Conservation (phyloP, 2,113 vertebrate genomes). For the Carassius auratus region DNA sequence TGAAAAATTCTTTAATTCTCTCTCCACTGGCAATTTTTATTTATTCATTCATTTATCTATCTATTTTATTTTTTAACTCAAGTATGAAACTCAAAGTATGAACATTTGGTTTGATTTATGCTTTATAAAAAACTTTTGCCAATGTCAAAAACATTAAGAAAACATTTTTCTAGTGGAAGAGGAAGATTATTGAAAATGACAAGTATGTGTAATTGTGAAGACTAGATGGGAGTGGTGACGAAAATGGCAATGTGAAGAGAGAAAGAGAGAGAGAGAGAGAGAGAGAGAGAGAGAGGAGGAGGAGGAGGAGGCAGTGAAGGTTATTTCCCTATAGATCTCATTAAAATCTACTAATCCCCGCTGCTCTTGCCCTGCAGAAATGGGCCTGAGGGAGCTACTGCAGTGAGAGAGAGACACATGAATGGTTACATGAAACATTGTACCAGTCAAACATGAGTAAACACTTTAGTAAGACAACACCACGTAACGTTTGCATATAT, state of each 20-base stretch:
- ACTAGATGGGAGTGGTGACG: neutral
- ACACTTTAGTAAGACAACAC: constrained; percentile 1
- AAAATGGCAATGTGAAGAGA: neutral
- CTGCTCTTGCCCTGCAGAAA: constrained; percentile 62
- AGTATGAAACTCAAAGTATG: too few species aligned
- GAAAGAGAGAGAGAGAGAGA: neutral
- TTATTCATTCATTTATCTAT: too few species aligned
- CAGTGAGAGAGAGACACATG: constrained; percentile 36
- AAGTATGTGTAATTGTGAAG: neutral
- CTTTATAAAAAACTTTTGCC: too few species aligned
- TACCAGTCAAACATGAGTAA: neutral
- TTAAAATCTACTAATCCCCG: constrained; percentile 68
- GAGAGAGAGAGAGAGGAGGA: neutral
- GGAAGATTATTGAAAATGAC: neutral
- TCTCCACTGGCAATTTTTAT: too few species aligned
- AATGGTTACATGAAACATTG: constrained; percentile 13
- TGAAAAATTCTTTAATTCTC: too few species aligned
- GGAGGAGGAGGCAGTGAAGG: constrained; percentile 30
- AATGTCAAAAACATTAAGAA: too few species aligned
- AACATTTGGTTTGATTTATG: too few species aligned
- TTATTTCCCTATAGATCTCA: constrained; percentile 73
- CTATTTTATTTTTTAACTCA: too few species aligned
- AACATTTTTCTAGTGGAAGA: neutral
- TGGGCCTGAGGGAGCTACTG: constrained; percentile 50
- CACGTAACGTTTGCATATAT: neutral